Base-by-base conservation (phyloP, 1,140 invertebrate genomes). In the fruit fly (Drosophila melanogaster) region DNA sequence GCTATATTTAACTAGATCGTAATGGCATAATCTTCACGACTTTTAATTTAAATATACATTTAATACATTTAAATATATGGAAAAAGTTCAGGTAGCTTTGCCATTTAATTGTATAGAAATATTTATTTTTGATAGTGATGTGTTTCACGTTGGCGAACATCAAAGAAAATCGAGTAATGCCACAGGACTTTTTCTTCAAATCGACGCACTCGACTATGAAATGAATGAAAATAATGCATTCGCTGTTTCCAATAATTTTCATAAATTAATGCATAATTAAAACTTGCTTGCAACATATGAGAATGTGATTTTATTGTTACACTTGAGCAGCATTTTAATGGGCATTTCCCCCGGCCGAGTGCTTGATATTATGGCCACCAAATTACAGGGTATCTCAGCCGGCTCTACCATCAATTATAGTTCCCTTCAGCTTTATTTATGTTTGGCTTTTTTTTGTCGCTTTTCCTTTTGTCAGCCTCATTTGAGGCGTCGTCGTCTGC, bases 401-500 rank as follows among this genome's bases (percentile, higher is more conserved):
- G 24, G 17, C 49, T 30, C 17, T 66, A 33, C 17, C 8, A 19
- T 14, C 59, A 43, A 40, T 17, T 44, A 6, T 15, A n/a, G 5
- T 19, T 66, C 43, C 64, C 50, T 26, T 56, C 7, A 17, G 26
- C 38, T 62, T 47, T 75, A 56, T 73, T 75, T 74, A 73, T 72
- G 67, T 67, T 78, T 58, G n/a, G 44, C 26, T 46, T 59, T 47
- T 59, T 47, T 69, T 73, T 53, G 53, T 79, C 51, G 33, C 30
- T 70, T 65, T 76, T 53, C 30, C 38, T 76, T 75, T 73, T 64
- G 37, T 74, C 61, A 76, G 73, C 72, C 72, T 65, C 72, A 75
- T 75, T 75, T 75, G 75, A 75, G 74, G 72, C 71, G 72, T 69
- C 59, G 66, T 71, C 60, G 77, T 79, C 77, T 81, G 79, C 79